Percentiles rank a stretch among this genome's conserved stretches.
These are phyloP conservation scores for Lepus americanus DNA, from an alignment of 2,113 vertebrate species.

Conservation along the genomic window DNA sequence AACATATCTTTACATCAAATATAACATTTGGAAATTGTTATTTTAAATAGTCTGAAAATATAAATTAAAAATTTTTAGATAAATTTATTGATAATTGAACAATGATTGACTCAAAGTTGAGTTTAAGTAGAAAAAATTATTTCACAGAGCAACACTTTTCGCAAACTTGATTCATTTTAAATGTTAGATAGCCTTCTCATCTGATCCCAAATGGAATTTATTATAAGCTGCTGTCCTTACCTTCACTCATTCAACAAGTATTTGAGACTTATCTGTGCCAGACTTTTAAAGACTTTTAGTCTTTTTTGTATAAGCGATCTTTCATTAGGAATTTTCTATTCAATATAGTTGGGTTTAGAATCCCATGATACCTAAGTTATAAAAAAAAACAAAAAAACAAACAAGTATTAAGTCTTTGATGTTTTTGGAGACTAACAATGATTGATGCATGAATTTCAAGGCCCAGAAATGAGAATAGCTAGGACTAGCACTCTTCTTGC, in stretches of 20 bases:
- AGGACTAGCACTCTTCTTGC: not conserved
- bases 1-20: not conserved
- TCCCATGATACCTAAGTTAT: not conserved
- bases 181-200: not conserved
- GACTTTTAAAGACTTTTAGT: not conserved
- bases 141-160: not conserved
- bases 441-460: not conserved
- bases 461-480: not conserved
- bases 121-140: slow-evolving; percentile 3
- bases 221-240: not conserved
- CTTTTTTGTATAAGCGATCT: not conserved
- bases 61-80: not conserved
- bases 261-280: not conserved
- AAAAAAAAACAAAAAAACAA: not conserved
- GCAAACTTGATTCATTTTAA: not conserved
- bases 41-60: not conserved
- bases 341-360: slow-evolving; percentile 42
- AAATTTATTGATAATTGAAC: not conserved
- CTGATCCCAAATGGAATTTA: not conserved
- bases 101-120: slow-evolving; percentile 7
- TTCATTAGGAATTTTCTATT: not conserved
- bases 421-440: not conserved
- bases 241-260: slow-evolving; percentile 7
- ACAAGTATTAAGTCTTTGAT: not conserved
- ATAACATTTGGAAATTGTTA: slow-evolving; percentile 23